Percentiles rank a stretch among this genome's conserved stretches.
phyloP scores from a whole-genome alignment of 2,113 vertebrate genomes.

The Caloenas nicobarica region DNA sequence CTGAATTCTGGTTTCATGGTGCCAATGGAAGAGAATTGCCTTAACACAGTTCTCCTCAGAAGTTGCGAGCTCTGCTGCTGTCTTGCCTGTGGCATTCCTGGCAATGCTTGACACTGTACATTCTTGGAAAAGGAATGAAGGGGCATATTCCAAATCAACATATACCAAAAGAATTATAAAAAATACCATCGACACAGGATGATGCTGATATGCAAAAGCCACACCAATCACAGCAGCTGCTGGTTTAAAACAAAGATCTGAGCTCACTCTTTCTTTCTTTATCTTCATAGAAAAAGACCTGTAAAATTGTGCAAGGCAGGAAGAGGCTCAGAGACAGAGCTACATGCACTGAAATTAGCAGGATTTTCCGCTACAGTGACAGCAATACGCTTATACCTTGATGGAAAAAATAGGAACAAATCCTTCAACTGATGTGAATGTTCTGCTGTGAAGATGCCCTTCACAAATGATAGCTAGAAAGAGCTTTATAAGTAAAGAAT shows the following conservation, averaged over 20 bases:
- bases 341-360: neutral
- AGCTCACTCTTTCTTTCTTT: neutral
- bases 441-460: neutral
- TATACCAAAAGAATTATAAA: constrained; percentile 28
- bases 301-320: neutral
- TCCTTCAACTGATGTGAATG: neutral
- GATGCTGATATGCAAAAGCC: constrained; percentile 1
- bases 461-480: neutral
- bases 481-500: neutral
- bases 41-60: constrained; percentile 53
- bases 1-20: constrained; percentile 55
- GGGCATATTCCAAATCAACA: constrained; percentile 39
- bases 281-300: neutral
- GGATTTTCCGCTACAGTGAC: neutral
- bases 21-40: constrained; percentile 38
- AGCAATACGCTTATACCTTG: neutral
- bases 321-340: neutral
- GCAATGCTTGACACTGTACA: neutral
- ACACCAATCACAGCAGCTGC: neutral
- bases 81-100: constrained; percentile 48
- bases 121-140: constrained; percentile 56
- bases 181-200: constrained; percentile 19
- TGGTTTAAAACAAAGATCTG: neutral
- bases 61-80: constrained; percentile 15
- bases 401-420: neutral